phyloP scores from a whole-genome alignment of 2,113 vertebrate species.

The Chionomys nivalis region DNA sequence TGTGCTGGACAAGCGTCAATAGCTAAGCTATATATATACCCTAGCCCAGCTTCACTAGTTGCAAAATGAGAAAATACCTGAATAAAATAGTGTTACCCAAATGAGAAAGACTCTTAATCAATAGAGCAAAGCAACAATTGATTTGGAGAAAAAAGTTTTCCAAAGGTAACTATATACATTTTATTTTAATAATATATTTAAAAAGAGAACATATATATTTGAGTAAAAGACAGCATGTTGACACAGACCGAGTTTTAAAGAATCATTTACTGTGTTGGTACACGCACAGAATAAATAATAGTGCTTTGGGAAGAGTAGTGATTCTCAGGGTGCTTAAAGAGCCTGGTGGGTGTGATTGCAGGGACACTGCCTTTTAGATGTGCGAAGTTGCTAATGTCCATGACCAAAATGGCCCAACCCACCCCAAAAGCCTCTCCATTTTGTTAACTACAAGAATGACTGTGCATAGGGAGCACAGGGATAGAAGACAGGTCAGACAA shows the following conservation, averaged over 20 bases:
- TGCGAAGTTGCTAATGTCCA: no score
- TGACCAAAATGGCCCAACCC: no score
- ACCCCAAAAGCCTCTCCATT: no score
- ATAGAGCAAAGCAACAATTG: conserved; percentile 3
- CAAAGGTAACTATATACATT: conserved; percentile 39
- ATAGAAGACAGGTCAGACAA: no score
- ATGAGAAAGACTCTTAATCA: neutral
- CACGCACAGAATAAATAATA: conserved; percentile 64
- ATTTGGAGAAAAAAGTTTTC: neutral
- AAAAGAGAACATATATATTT: conserved; percentile 10
- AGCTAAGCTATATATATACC: neutral
- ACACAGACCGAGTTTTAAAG: neutral
- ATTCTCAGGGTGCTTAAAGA: neutral
- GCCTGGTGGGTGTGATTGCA: no score
- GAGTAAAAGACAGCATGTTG: neutral
- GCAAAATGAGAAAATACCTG: neutral
- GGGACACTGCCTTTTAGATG: no score
- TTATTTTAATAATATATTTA: conserved; percentile 73
- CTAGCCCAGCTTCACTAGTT: neutral
- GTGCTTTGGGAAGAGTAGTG: conserved; percentile 58
- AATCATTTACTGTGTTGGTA: conserved; percentile 46
- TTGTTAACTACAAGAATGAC: no score
- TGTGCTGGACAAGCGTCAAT: neutral
- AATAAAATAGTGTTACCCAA: neutral
- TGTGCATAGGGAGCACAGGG: no score